Conservation (phyloP, 2,888 invertebrate genomes). For the Lacanobia wlatinum region DNA sequence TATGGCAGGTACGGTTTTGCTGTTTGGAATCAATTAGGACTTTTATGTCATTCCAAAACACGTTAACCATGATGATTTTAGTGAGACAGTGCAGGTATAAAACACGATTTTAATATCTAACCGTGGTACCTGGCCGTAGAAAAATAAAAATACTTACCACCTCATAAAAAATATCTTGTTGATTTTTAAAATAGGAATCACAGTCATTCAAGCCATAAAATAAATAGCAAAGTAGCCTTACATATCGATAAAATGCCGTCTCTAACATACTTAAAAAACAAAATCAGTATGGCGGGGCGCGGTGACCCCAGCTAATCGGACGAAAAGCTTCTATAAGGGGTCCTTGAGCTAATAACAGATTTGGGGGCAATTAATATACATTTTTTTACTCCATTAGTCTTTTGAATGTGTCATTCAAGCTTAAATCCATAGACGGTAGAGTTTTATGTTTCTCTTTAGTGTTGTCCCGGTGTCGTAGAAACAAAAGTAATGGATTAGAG, state of each 20-base stretch:
- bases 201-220: too few species aligned
- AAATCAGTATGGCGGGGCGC: conserved; percentile 41
- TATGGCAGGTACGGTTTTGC: background rate
- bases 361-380: conserved; percentile 51
- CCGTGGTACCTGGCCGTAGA: too few species aligned
- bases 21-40: background rate
- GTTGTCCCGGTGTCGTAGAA: background rate
- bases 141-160: too few species aligned
- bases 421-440: conserved; percentile 1
- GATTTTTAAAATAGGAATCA: too few species aligned
- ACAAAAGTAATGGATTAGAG: background rate
- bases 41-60: background rate
- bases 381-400: conserved; percentile 51
- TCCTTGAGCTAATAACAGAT: conserved; percentile 53
- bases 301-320: conserved; percentile 63
- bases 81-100: too few species aligned
- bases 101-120: too few species aligned
- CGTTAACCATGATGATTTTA: too few species aligned
- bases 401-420: conserved; percentile 55
- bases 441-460: background rate
- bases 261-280: conserved; percentile 52
- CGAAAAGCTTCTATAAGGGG: conserved; percentile 51
- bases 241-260: conserved; percentile 35
- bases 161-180: too few species aligned
- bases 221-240: too few species aligned